phyloP scores from a whole-genome alignment of 2,888 invertebrate species.

The Caenorhabditis macrosperma region DNA sequence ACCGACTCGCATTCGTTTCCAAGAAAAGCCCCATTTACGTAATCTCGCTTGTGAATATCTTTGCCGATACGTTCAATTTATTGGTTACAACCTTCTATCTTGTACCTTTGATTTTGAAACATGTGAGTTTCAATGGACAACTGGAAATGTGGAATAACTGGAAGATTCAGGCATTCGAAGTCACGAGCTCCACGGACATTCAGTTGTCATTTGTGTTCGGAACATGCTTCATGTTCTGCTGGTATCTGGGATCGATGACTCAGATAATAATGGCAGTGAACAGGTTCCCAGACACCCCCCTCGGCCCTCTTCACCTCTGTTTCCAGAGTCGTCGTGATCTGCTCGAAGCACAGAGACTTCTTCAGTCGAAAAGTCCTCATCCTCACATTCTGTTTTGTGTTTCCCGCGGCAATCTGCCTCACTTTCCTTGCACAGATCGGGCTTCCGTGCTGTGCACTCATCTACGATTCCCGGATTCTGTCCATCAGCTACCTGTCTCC shows the following conservation, averaged over 20 bases:
- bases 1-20: slow-evolving; percentile 16
- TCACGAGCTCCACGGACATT: neutral
- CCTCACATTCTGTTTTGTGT: slow-evolving; percentile 14
- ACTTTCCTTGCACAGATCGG: slow-evolving; percentile 39
- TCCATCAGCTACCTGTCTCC: slow-evolving; percentile 31
- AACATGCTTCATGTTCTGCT: slow-evolving; percentile 49
- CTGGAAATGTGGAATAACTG: neutral
- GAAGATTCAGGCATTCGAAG: neutral
- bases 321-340: slow-evolving; percentile 31
- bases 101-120: slow-evolving; percentile 11
- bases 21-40: slow-evolving; percentile 41
- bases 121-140: neutral
- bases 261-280: slow-evolving; percentile 54
- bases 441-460: slow-evolving; percentile 36
- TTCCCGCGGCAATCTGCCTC: slow-evolving; percentile 8
- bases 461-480: slow-evolving; percentile 30
- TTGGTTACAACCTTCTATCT: slow-evolving; percentile 6
- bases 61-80: slow-evolving; percentile 25
- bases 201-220: slow-evolving; percentile 17
- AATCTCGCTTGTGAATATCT: slow-evolving; percentile 33
- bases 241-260: slow-evolving; percentile 53
- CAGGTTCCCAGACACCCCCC: neutral
- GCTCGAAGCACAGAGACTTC: slow-evolving; percentile 15
- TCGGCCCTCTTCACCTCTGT: neutral
- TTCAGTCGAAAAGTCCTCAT: slow-evolving; percentile 20